phyloP scores from a whole-genome alignment of 2,888 invertebrate species.

The Encarsia formosa region DNA sequence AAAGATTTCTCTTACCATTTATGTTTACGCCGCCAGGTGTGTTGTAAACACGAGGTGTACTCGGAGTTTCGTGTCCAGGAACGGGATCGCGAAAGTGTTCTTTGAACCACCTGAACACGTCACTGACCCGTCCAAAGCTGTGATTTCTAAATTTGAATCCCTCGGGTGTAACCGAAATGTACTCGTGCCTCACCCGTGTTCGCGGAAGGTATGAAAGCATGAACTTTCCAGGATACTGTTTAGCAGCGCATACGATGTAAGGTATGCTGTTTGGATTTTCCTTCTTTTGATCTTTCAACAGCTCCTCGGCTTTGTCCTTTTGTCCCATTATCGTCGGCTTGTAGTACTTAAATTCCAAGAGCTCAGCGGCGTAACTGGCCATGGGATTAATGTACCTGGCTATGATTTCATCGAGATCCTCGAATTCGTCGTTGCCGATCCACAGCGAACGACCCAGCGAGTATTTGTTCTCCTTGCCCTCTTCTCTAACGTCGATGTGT shows the following conservation, averaged over 20 bases:
- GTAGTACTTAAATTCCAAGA: conserved; percentile 89
- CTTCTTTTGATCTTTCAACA: conserved; percentile 82
- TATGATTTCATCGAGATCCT: conserved; percentile 98
- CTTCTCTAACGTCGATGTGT: conserved; percentile 93
- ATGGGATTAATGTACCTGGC: conserved; percentile 90
- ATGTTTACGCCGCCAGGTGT: conserved; percentile 52
- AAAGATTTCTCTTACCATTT: conserved; percentile 19
- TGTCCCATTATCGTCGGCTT: conserved; percentile 72
- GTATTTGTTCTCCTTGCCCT: conserved; percentile 94
- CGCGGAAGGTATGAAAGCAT: conserved; percentile 89
- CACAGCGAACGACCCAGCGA: conserved; percentile 82
- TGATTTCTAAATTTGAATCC: conserved; percentile 89
- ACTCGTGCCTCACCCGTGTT: conserved; percentile 83
- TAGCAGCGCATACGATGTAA: conserved; percentile 79
- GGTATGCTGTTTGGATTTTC: conserved; percentile 85
- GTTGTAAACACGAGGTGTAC: conserved; percentile 66
- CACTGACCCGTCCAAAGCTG: conserved; percentile 76
- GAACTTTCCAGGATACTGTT: conserved; percentile 90
- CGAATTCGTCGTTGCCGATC: conserved; percentile 91
- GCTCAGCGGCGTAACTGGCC: conserved; percentile 88
- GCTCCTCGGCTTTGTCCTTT: conserved; percentile 83
- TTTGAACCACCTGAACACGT: conserved; percentile 93
- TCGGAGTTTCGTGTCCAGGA: conserved; percentile 65
- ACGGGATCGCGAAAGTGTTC: conserved; percentile 93
- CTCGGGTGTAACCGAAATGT: conserved; percentile 84